Base-by-base conservation (phyloP, 1,140 invertebrate genomes). In the Drosophila repleta region DNA sequence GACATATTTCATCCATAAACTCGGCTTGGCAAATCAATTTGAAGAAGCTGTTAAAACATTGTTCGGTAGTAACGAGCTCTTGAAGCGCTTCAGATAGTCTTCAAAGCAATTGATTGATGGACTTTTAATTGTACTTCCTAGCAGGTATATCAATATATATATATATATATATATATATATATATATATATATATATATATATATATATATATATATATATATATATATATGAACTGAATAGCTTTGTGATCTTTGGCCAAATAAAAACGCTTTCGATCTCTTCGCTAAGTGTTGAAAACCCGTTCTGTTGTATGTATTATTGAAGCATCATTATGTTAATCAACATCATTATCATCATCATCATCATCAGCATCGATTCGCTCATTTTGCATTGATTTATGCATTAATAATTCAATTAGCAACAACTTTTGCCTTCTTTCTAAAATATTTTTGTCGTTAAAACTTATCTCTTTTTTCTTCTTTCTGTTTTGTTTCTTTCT, bases 341-440 rank as follows among this genome's bases (percentile, higher is more conserved):
- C 4, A 55, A 32, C 8, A 37, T 71, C 56, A 60, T 48, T 24
- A 24, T 3, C 24, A 24, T 60, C 8, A 55, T 37, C 8, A 37
- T 71, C 56, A 55, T 43, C 43, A 26, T 15, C 15, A 24, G 20
- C 37, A 48, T 46, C 43, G n/a, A 29, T 15, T 32, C 43, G 32
- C 60, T 74, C 46, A 64, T 68, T 76, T 73, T 56, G 21, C 62
- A 74, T 65, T 87, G 65, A 84, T 84, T 77, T 81, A 85, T 84
- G 82, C 61, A 70, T 85, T 76, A 72, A 74, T 80, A 84, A 85
- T 69, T 85, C 81, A 84, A 84, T 80, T 84, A 85, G 63, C 53
- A 65, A 76, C 29, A 52, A 32, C 37, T 45, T 63, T 53, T 58
- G 48, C 13, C 43, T 39, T 8, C 49, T 26, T 52, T 56, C 21